Evolutionary conservation across 2,888 invertebrate genomes (phyloP).

Genomic region (Acanthosepion pharaonis): DNA sequence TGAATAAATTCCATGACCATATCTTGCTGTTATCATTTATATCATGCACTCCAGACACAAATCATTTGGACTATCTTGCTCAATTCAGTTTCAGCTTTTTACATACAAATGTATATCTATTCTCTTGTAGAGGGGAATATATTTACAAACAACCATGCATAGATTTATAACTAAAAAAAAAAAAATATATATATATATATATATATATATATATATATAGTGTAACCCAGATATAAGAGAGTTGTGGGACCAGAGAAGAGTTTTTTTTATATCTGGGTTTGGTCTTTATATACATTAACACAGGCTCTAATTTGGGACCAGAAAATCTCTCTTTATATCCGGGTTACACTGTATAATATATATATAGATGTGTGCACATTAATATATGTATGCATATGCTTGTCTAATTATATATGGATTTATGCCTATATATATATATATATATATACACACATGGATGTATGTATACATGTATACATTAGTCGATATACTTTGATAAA

Average conservation of each 20-base stretch:
- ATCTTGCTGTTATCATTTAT: too few relatives aligned
- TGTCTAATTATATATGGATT: neutral
- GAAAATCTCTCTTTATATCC: too few relatives aligned
- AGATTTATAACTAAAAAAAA: neutral
- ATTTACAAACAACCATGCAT: neutral
- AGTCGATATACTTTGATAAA: neutral
- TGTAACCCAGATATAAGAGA: too few relatives aligned
- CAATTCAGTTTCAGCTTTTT: too few relatives aligned
- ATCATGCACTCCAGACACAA: too few relatives aligned
- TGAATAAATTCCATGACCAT: too few relatives aligned
- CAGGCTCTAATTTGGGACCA: too few relatives aligned
- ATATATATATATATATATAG: neutral
- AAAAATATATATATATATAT: neutral
- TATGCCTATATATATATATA: neutral
- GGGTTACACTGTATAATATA: too few relatives aligned
- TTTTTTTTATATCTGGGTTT: too few relatives aligned
- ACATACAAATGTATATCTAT: neutral
- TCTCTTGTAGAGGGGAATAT: neutral
- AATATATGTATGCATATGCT: neutral
- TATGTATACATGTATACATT: neutral
- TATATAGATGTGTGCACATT: neutral
- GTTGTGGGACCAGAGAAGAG: too few relatives aligned
- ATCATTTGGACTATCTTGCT: too few relatives aligned
- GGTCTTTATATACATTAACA: too few relatives aligned
- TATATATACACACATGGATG: neutral